A percentile compares a stretch with the other conserved stretches of the same genome.
These are phyloP conservation scores for Gadus macrocephalus DNA, from an alignment of 2,113 vertebrate species.

Conservation along the genomic window DNA sequence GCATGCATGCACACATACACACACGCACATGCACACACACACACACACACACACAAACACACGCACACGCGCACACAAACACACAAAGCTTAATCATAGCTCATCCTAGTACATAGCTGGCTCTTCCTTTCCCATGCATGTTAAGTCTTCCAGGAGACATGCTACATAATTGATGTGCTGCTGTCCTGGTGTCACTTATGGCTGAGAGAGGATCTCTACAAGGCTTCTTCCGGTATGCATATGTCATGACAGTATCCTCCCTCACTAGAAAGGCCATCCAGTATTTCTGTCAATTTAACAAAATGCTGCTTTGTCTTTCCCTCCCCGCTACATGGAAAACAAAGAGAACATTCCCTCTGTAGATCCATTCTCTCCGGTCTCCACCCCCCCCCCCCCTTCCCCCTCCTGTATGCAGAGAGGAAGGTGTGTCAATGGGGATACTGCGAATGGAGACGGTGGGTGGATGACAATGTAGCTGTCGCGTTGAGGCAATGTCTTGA, in stretches of 20 bases:
- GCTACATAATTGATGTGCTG: constrained; percentile 29
- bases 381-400: not conserved
- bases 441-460: not conserved
- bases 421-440: not conserved
- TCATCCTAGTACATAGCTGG: too few relatives aligned
- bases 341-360: not conserved
- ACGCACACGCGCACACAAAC: too few relatives aligned
- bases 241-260: not conserved
- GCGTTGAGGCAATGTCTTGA: too few relatives aligned
- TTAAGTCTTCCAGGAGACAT: constrained; percentile 13
- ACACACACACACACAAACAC: constrained; percentile 1
- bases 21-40: constrained; percentile 1
- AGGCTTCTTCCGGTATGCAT: not conserved
- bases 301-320: constrained; percentile 3
- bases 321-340: not conserved
- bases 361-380: not conserved
- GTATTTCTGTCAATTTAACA: not conserved
- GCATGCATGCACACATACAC: not conserved
- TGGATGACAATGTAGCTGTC: too few relatives aligned
- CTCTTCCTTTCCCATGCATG: too few relatives aligned
- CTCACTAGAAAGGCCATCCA: not conserved
- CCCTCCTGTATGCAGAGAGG: not conserved
- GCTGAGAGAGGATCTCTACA: not conserved
- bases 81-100: too few relatives aligned
- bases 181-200: not conserved